phyloP scores from a whole-genome alignment of 2,797 vertebrate species.

The Halcyon badia region DNA sequence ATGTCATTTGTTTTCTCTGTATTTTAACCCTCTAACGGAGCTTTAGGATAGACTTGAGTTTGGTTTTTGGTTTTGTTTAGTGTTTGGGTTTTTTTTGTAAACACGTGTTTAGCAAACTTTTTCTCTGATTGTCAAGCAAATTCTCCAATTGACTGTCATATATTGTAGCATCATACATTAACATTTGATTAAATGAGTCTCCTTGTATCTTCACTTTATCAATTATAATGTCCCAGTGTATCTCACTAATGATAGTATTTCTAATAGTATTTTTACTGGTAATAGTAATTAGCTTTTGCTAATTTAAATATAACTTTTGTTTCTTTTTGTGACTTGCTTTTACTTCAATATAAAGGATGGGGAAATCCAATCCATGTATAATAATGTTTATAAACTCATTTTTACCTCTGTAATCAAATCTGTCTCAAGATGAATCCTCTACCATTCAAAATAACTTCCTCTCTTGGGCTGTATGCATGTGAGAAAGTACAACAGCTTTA shows the following conservation, averaged over 20 bases:
- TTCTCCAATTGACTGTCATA: not conserved
- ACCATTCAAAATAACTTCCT: not conserved
- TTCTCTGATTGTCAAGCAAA: not conserved
- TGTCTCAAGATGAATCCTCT: not conserved
- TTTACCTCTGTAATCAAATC: not conserved
- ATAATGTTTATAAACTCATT: not conserved
- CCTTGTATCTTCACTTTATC: not conserved
- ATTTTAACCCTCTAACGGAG: not conserved
- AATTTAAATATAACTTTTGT: not conserved
- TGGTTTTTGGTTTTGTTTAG: not conserved
- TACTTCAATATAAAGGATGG: not conserved
- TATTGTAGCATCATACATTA: not conserved
- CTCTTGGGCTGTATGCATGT: not conserved
- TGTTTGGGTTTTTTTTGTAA: not conserved
- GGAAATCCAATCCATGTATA: not conserved
- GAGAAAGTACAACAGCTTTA: not conserved
- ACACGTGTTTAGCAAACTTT: not conserved
- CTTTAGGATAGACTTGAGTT: not conserved
- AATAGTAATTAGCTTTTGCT: not conserved
- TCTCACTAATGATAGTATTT: not conserved
- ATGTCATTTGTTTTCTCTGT: not conserved
- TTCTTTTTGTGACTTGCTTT: not conserved
- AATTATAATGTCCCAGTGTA: not conserved
- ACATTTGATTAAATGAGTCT: not conserved
- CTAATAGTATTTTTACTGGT: not conserved